Evolutionary conservation across 2,113 vertebrate species (phyloP).

Genomic region (Rhineura floridana): DNA sequence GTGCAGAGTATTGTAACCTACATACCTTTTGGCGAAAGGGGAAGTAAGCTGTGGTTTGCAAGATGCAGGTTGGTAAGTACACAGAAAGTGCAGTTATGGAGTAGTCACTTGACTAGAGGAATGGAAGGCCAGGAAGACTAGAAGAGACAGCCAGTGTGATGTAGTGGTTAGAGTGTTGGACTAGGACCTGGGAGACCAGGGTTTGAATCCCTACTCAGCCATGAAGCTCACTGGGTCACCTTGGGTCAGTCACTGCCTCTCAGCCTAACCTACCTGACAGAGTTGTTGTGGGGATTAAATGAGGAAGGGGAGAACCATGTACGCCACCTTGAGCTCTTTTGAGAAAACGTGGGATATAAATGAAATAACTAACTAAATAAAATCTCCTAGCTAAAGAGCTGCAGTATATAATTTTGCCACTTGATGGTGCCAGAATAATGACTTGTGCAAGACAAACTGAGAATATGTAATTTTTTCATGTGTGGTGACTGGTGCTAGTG

Average conservation of each 20-base stretch:
- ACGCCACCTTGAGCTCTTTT: too few species aligned
- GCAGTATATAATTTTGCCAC: neutral
- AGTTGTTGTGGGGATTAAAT: too few species aligned
- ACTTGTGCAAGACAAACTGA: neutral
- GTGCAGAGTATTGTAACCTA: neutral
- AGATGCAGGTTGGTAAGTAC: neutral
- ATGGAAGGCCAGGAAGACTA: neutral
- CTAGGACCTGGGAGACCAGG: too few species aligned
- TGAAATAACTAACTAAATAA: too few species aligned
- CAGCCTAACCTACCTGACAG: too few species aligned
- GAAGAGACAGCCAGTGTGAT: too few species aligned
- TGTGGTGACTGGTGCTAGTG: neutral
- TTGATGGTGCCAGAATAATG: constrained; percentile 1
- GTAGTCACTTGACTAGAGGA: too few species aligned
- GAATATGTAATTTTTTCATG: neutral
- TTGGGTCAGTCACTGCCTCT: too few species aligned
- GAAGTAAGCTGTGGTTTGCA: neutral
- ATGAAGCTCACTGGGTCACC: too few species aligned
- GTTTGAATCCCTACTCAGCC: too few species aligned
- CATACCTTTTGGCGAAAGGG: neutral
- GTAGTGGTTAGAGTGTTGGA: too few species aligned
- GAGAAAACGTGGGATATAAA: neutral
- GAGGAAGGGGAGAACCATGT: too few species aligned
- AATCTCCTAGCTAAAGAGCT: neutral
- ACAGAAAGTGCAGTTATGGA: neutral